Conservation (phyloP, 2,888 invertebrate genomes). For the Ichneumon xanthorius region DNA sequence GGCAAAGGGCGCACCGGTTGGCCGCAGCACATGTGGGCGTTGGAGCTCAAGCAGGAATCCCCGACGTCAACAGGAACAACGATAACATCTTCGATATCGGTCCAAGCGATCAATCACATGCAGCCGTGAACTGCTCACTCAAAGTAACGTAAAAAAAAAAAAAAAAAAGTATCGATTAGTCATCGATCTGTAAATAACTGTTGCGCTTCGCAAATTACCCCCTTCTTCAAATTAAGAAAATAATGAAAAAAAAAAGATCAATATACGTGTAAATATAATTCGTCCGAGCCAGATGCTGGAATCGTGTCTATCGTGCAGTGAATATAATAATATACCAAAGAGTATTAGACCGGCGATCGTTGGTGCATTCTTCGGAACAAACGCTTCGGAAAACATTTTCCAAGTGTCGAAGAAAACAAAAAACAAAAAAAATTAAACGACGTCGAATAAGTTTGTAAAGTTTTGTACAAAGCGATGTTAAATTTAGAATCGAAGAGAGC, state of each 20-base stretch:
- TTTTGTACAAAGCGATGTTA: slow-evolving; percentile 77
- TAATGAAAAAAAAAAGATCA: background rate
- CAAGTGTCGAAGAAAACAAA: slow-evolving; percentile 16
- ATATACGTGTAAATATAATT: slow-evolving; percentile 64
- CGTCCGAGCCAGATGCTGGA: slow-evolving; percentile 4
- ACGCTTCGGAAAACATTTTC: background rate
- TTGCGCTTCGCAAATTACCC: slow-evolving; percentile 1
- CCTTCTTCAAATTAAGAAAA: background rate
- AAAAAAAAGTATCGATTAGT: slow-evolving; percentile 12
- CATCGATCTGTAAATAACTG: slow-evolving; percentile 60
- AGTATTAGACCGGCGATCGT: slow-evolving; percentile 67
- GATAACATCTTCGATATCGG: slow-evolving; percentile 65
- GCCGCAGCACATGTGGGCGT: slow-evolving; percentile 99
- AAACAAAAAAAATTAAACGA: slow-evolving; percentile 12
- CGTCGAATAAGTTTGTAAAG: slow-evolving; percentile 73
- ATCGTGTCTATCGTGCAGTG: slow-evolving; percentile 53
- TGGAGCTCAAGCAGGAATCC: slow-evolving; percentile 91
- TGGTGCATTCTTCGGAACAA: background rate
- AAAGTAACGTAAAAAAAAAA: slow-evolving; percentile 47
- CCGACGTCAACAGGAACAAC: slow-evolving; percentile 71
- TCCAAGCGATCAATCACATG: slow-evolving; percentile 74
- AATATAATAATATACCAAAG: slow-evolving; percentile 70
- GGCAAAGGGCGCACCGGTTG: slow-evolving; percentile 97
- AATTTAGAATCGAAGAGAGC: slow-evolving; percentile 68
- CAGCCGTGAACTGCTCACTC: slow-evolving; percentile 67